Conservation (phyloP, 2,113 vertebrate genomes). For the Lonchura striata region DNA sequence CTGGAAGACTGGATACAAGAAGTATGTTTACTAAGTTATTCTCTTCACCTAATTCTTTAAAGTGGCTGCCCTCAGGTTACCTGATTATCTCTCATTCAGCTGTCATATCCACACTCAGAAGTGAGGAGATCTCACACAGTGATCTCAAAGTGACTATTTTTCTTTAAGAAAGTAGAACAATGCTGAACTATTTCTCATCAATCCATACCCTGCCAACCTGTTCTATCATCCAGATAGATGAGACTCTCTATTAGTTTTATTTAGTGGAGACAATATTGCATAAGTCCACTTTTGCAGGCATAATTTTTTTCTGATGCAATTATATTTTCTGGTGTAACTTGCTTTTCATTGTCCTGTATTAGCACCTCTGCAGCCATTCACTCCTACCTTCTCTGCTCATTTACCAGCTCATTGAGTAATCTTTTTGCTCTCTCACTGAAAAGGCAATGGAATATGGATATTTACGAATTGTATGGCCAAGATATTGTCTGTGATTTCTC, state of each 20-base stretch:
- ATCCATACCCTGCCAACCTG: not conserved
- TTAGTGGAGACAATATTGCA: not conserved
- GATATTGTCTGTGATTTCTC: not conserved
- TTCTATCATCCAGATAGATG: not conserved
- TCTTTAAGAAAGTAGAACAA: not conserved
- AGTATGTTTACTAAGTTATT: not conserved
- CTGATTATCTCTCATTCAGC: not conserved
- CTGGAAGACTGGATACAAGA: not conserved
- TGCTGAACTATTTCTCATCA: not conserved
- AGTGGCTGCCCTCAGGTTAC: not conserved
- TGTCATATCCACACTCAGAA: not conserved
- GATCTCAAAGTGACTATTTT: conserved; percentile 5
- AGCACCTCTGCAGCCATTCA: not conserved
- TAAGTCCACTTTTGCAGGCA: not conserved
- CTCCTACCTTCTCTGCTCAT: not conserved
- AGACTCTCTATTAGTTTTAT: not conserved
- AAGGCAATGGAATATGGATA: not conserved
- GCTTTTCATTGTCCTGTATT: not conserved
- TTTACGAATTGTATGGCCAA: not conserved
- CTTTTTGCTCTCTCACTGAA: not conserved
- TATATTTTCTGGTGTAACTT: not conserved
- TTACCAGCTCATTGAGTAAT: rapidly evolving
- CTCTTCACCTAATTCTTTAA: not conserved
- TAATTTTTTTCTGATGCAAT: not conserved
- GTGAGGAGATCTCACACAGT: not conserved